phyloP scores from a whole-genome alignment of 1,140 invertebrate species.

The Bombyx mori region DNA sequence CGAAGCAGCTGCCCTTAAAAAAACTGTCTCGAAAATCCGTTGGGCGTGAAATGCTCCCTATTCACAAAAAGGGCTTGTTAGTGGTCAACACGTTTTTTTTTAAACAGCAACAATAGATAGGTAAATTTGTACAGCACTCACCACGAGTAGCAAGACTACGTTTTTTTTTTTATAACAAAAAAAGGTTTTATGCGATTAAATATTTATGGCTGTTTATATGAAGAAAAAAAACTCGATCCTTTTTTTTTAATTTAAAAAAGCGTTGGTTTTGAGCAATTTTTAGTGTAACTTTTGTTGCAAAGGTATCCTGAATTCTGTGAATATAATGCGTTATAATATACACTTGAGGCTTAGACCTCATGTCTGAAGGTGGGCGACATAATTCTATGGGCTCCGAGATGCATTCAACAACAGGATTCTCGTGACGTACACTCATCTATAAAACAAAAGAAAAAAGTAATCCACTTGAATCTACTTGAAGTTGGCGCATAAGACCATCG shows the following conservation, averaged over 20 bases:
- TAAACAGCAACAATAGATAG: constrained; percentile 26
- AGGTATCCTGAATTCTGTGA: not conserved
- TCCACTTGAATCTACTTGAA: too few relatives aligned
- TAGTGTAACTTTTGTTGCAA: not conserved
- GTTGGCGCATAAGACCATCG: too few relatives aligned
- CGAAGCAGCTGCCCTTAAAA: constrained; percentile 3
- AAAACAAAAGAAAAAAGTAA: too few relatives aligned
- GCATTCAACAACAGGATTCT: too few relatives aligned
- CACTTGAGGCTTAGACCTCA: too few relatives aligned
- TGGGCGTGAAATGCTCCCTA: constrained; percentile 39
- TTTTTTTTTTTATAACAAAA: constrained; percentile 21
- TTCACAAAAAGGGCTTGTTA: constrained; percentile 38
- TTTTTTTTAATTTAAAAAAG: not conserved
- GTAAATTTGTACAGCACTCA: constrained; percentile 46
- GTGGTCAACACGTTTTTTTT: constrained; percentile 35
- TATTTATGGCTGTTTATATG: constrained; percentile 23
- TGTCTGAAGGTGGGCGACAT: too few relatives aligned
- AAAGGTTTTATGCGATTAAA: constrained; percentile 20
- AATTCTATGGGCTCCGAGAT: too few relatives aligned
- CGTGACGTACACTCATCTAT: too few relatives aligned
- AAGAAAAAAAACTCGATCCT: constrained; percentile 1
- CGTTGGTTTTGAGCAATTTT: not conserved
- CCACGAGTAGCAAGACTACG: constrained; percentile 41
- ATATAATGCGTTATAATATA: not conserved
- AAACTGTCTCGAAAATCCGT: constrained; percentile 6